Conservation (phyloP, 2,888 invertebrate genomes). For the Baccha elongata region DNA sequence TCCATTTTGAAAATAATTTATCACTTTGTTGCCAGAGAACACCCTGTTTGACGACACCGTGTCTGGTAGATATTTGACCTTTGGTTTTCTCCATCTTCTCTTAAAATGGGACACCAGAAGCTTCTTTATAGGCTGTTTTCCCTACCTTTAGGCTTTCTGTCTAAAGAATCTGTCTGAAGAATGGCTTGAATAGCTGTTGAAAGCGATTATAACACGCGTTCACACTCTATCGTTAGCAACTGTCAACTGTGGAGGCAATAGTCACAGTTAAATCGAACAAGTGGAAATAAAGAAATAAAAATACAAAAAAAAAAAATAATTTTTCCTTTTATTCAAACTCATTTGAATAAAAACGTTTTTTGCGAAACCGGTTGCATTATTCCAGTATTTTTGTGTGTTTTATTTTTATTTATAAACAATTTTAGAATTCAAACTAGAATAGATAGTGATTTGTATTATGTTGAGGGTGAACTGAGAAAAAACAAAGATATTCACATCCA, state of each 20-base stretch:
- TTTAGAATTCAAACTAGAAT: conserved; percentile 29
- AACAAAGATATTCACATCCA: neutral
- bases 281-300: conserved; percentile 46
- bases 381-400: conserved; percentile 44
- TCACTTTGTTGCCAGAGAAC: conserved; percentile 68
- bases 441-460: conserved; percentile 29
- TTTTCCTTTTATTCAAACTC: conserved; percentile 33
- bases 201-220: conserved; percentile 41
- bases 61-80: conserved; percentile 59
- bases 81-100: conserved; percentile 50
- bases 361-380: conserved; percentile 66
- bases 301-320: conserved; percentile 10
- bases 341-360: conserved; percentile 72
- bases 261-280: conserved; percentile 32
- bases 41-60: conserved; percentile 70
- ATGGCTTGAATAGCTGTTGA: conserved; percentile 35
- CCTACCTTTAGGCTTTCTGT: conserved; percentile 12
- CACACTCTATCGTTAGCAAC: conserved; percentile 65
- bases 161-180: conserved; percentile 37
- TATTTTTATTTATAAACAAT: conserved; percentile 30
- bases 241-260: conserved; percentile 61
- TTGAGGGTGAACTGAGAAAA: conserved; percentile 20
- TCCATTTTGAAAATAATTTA: conserved; percentile 66
- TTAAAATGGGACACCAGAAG: conserved; percentile 15
- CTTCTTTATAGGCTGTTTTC: conserved; percentile 21